Conservation (phyloP, 2,888 invertebrate species). For the Augochlorella aurata region DNA sequence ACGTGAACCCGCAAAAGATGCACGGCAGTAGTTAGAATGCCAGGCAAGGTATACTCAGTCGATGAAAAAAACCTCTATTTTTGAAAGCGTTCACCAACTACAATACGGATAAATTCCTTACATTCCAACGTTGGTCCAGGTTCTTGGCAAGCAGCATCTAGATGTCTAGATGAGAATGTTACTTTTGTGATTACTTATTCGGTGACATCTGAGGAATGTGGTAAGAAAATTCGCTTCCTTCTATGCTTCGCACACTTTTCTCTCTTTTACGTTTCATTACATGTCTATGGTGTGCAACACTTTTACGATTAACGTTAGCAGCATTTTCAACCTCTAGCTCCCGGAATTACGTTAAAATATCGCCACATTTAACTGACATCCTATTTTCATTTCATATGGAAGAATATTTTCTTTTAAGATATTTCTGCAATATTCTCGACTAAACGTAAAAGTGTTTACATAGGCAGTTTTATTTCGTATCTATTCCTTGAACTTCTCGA, state of each 20-base stretch:
- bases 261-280: not conserved
- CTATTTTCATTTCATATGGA: not conserved
- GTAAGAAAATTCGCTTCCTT: slow-evolving; percentile 69
- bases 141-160: slow-evolving; percentile 70
- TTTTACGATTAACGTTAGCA: not conserved
- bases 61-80: slow-evolving; percentile 45
- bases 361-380: slow-evolving; percentile 11
- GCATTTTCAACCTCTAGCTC: slow-evolving; percentile 15
- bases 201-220: slow-evolving; percentile 78
- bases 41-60: not conserved
- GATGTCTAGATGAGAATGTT: slow-evolving; percentile 75
- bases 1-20: slow-evolving; percentile 14
- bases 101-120: slow-evolving; percentile 52
- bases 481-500: not conserved
- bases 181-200: slow-evolving; percentile 73
- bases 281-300: not conserved
- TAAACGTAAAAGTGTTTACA: not conserved
- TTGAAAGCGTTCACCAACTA: slow-evolving; percentile 48
- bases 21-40: not conserved
- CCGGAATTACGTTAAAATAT: slow-evolving; percentile 16
- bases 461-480: not conserved
- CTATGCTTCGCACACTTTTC: slow-evolving; percentile 37
- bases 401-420: not conserved
- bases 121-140: slow-evolving; percentile 68
- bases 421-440: not conserved